Evolutionary conservation across 2,888 invertebrate species (phyloP).

Genomic region (Xestia rhomboidea): DNA sequence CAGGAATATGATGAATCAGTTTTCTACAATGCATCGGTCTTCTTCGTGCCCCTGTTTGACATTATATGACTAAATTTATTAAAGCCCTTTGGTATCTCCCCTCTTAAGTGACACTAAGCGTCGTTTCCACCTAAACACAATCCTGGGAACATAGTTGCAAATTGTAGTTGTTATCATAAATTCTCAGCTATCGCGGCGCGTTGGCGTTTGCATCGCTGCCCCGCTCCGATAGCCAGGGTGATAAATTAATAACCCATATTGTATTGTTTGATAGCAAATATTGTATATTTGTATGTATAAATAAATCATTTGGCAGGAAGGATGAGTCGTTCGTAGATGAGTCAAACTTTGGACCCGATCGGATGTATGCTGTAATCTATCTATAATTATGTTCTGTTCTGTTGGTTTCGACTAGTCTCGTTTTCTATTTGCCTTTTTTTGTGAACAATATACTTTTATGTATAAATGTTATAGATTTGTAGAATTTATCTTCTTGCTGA

Average conservation of each 20-base stretch:
- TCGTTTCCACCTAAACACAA: background rate
- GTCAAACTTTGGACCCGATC: constrained; percentile 16
- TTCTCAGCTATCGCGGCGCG: constrained; percentile 56
- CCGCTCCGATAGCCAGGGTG: constrained; percentile 59
- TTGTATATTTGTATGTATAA: too few relatives aligned
- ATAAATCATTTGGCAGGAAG: constrained; percentile 31
- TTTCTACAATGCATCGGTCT: background rate
- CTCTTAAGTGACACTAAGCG: background rate
- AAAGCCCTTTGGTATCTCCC: background rate
- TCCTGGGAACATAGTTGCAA: constrained; percentile 54
- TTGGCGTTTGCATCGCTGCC: constrained; percentile 63
- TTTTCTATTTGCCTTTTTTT: background rate
- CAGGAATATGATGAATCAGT: background rate
- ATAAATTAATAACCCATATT: constrained; percentile 53
- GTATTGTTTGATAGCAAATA: constrained; percentile 44
- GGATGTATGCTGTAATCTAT: background rate
- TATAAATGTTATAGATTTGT: background rate
- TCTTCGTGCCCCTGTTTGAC: background rate
- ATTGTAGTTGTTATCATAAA: constrained; percentile 62
- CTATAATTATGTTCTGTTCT: background rate
- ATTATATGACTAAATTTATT: background rate
- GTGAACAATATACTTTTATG: background rate
- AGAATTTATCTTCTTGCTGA: background rate
- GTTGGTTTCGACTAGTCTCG: background rate
- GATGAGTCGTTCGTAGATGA: constrained; percentile 16